Base-by-base conservation (phyloP, 2,888 invertebrate species). In the Pseudoips prasinana region DNA sequence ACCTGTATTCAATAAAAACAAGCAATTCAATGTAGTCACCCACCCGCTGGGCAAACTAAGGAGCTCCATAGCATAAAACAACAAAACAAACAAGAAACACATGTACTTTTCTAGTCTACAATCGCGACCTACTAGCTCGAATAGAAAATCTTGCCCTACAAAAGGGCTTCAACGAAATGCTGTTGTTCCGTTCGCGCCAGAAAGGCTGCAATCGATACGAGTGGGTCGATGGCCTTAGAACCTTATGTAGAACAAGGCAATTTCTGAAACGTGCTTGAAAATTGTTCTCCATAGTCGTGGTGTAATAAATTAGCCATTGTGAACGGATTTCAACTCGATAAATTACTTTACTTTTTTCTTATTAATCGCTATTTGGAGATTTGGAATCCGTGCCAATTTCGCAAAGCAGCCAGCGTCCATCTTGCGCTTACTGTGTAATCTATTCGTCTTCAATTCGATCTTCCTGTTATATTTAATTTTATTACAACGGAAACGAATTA, bases 211-310 rank as follows among this genome's bases (percentile, higher is more conserved):
- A 80, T 82, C 77, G 64, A 77, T 78, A 63, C 39, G 33, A 50
- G 41, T 57, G 48, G 78, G 74, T 77, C 74, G 64, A 68, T 62
- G 76, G 60, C 73, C 78, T 51, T 62, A 64, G 22, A 36, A 56
- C 64, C 60, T 64, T 61, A 65, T 63, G 58, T 70, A 40, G 66
- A 64, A 46, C 67, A 63, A 59, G 55, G 47, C 56, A 44, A 57
- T 60, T 62, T 58, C 51, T 58, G 44, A 55, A 58, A 48, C 44
- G 45, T 43, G 40, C 31, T 50, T 38, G 26, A 37, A 56, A 58
- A 51, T 47, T n/a, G 26, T 26, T 40, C 6, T 4, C 25, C 33
- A 46, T 33, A 10, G 19, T 29, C 10, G 22, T 11, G 25, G 10
- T 9, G 14, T 44, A 34, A 49, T 47, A 34, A 43, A 43, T 41